Evolutionary conservation across 2,888 invertebrate species (phyloP), one percentile per base, ranked within the genome.

Genomic region (Quadroppia sp.): DNA sequence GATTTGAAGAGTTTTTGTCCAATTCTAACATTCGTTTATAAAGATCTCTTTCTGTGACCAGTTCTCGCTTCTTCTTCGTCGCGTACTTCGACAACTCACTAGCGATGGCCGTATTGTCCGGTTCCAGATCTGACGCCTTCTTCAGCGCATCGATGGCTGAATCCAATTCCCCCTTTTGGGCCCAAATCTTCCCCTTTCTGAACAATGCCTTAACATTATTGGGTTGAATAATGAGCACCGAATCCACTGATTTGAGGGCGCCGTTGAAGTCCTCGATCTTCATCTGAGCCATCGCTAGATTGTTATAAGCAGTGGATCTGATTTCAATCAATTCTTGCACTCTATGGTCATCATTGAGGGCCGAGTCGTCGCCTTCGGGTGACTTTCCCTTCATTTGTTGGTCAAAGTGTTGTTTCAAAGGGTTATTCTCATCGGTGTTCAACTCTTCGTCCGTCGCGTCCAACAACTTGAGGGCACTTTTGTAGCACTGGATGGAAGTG

Each of bases 271-370:
- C 90, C 73, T 90, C 89, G 50, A 91, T 78, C 81, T 92, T 94
- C 78, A 95, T 86, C 83, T 95, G 94, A 17, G 94, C 91, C 77
- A 92, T 92, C 17, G 94, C 94, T 86, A 95, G 87, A 82, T 96
- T 96, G 81, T 95, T 95, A 80, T 90, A 89, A 0, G 93, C 91
- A 80, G 91, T 88, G 71, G 94, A 84, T 77, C 92, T 85, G 80
- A 92, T 91, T 72, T 92, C 91, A 40, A 93, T 81, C 71, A 94
- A 81, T 48, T 86, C 82, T 79, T 89, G 88, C 61, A 90, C 81
- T 74, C 87, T 87, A 28, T 85, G 83, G n/a, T 25, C 25, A n/a
- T 30, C 45, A 28, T 17, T 70, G 4, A 9, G 7, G n/a, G 20
- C 40, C 4, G 30, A 50, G 11, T 45, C 56, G 2, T 28, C 30